Evolutionary conservation across 2,888 invertebrate species (phyloP).

Genomic region (Phymatocera aterrima): DNA sequence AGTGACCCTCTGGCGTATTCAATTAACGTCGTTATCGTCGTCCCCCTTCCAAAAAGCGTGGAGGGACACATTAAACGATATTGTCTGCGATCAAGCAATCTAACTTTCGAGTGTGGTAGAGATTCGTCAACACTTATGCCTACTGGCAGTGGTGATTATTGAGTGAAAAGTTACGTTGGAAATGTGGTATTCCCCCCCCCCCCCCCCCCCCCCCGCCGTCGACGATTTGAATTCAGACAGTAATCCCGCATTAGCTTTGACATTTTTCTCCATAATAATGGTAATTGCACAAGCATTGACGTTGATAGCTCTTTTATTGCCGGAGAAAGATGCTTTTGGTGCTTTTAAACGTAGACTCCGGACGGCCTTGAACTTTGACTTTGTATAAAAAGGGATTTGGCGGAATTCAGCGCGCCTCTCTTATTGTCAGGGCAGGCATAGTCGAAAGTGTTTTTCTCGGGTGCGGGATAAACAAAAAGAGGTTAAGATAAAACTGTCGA

Average conservation of each 20-base stretch:
- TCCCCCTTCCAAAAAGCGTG: constrained; percentile 6
- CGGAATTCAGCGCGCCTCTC: constrained; percentile 27
- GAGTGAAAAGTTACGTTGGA: constrained; percentile 3
- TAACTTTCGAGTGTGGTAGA: constrained; percentile 2
- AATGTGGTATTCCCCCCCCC: too few relatives aligned
- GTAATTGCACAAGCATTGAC: not conserved
- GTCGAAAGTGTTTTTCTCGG: constrained; percentile 1
- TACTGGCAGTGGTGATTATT: not conserved
- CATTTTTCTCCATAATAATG: not conserved
- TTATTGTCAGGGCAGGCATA: constrained; percentile 6
- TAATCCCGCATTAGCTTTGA: not conserved
- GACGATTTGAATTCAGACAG: too few relatives aligned
- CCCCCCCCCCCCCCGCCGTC: not conserved
- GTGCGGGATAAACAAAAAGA: constrained; percentile 36
- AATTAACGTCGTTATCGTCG: constrained; percentile 36
- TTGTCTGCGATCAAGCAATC: constrained; percentile 30
- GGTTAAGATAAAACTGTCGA: constrained; percentile 36
- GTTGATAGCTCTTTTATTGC: not conserved
- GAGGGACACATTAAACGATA: constrained; percentile 25
- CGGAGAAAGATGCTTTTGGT: not conserved
- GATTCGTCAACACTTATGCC: constrained; percentile 28
- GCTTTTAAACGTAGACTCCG: not conserved
- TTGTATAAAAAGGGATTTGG: constrained; percentile 8
- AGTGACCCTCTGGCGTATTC: constrained; percentile 41
- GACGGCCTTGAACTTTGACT: constrained; percentile 9